These are phyloP conservation scores for Prinia subflava DNA, from an alignment of 2,113 vertebrate species.

Conservation along the genomic window DNA sequence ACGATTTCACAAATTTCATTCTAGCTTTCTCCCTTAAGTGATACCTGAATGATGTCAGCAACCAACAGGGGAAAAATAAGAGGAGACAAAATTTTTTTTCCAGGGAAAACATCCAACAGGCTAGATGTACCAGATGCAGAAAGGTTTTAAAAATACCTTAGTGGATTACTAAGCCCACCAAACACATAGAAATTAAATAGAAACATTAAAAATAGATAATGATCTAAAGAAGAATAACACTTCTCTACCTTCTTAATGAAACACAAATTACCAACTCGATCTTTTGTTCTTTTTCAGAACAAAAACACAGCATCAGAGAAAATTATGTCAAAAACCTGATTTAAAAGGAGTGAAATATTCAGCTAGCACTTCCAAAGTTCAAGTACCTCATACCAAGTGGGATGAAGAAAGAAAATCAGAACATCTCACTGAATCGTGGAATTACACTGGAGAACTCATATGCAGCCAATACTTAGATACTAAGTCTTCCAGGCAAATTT, in stretches of 20 bases:
- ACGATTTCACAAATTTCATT: neutral
- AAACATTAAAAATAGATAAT: neutral
- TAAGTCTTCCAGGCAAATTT: neutral
- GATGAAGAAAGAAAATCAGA: neutral
- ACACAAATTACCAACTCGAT: neutral
- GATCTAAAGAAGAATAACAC: neutral
- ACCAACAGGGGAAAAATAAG: neutral
- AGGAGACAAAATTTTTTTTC: neutral
- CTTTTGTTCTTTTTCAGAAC: neutral
- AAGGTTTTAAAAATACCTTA: neutral
- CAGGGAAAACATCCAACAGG: neutral
- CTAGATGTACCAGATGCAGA: neutral
- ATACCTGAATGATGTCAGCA: neutral
- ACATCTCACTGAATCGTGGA: neutral
- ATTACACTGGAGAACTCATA: neutral
- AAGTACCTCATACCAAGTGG: neutral
- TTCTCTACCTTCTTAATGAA: neutral
- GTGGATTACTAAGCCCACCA: neutral
- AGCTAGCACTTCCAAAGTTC: neutral
- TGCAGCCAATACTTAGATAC: neutral
- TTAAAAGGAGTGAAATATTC: neutral
- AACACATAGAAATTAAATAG: neutral
- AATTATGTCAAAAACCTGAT: accelerated
- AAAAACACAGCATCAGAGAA: neutral
- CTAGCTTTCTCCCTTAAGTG: neutral